Evolutionary conservation across 2,888 invertebrate species (phyloP).

Genomic region (Pyrgus malvae): DNA sequence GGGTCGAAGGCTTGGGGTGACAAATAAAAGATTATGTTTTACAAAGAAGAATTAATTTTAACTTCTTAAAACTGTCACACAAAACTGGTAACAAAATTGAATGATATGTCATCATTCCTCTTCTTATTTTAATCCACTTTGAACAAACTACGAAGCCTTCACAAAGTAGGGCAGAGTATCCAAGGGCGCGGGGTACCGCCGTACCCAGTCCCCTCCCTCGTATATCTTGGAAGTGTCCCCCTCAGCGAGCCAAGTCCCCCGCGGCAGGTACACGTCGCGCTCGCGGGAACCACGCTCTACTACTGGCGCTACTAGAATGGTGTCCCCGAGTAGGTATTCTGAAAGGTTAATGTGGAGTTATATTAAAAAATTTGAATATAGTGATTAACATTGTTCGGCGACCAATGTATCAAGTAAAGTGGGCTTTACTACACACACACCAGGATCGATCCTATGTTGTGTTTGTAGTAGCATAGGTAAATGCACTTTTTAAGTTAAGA

Average conservation of each 20-base stretch:
- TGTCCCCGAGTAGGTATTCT: constrained; percentile 88
- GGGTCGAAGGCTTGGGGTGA: no score
- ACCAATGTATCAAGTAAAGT: no score
- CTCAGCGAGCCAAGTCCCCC: constrained; percentile 83
- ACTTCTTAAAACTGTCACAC: no score
- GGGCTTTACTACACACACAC: no score
- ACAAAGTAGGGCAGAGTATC: constrained; percentile 65
- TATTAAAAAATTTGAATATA: no score
- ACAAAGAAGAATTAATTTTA: no score
- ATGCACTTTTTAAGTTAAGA: no score
- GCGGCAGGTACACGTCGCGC: constrained; percentile 85
- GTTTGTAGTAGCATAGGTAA: no score
- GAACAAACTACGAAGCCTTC: constrained; percentile 39
- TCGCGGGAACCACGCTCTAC: constrained; percentile 67
- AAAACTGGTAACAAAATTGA: neutral
- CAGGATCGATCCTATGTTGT: no score
- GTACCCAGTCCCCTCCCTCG: constrained; percentile 77
- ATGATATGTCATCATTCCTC: neutral
- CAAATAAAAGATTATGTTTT: no score
- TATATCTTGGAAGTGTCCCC: constrained; percentile 49
- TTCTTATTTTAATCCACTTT: neutral
- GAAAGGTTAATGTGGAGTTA: constrained; percentile 31
- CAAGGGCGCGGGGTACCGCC: constrained; percentile 82
- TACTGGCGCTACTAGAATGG: constrained; percentile 87
- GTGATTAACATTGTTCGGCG: no score